Conservation (phyloP, 2,113 vertebrate species). For the Dromiciops gliroides region DNA sequence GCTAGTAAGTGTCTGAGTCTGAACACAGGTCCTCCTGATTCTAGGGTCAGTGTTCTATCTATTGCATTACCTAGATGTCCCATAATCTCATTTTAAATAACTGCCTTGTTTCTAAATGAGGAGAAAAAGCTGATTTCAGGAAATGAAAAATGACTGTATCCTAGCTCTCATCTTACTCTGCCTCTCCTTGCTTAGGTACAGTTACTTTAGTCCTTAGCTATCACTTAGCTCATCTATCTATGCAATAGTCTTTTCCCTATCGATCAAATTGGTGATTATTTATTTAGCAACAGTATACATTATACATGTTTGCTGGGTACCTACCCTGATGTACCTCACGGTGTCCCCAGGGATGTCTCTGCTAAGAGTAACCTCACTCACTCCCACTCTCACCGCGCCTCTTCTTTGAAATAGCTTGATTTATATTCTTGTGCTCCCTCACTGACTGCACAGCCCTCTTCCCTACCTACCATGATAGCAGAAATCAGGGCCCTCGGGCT, state of each 20-base stretch:
- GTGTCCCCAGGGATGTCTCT: neutral
- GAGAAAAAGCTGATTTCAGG: neutral
- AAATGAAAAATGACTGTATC: neutral
- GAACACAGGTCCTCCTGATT: neutral
- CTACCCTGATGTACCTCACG: neutral
- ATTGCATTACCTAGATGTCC: neutral
- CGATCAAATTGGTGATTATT: neutral
- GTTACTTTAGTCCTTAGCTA: neutral
- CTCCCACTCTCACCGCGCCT: neutral
- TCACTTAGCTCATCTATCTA: neutral
- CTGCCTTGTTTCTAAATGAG: neutral
- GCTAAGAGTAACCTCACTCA: neutral
- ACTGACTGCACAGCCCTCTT: neutral
- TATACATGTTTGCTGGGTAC: neutral
- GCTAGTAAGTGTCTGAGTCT: neutral
- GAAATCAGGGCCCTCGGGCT: neutral
- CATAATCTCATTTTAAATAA: neutral
- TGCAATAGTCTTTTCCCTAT: neutral
- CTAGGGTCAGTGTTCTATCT: neutral
- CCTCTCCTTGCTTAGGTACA: neutral
- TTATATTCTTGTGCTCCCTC: neutral
- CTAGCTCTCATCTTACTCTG: neutral
- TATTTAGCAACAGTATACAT: neutral
- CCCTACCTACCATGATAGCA: neutral
- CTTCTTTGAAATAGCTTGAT: neutral